Base-by-base conservation (phyloP, 2,797 vertebrate species). In the Macroramphosus scolopax region DNA sequence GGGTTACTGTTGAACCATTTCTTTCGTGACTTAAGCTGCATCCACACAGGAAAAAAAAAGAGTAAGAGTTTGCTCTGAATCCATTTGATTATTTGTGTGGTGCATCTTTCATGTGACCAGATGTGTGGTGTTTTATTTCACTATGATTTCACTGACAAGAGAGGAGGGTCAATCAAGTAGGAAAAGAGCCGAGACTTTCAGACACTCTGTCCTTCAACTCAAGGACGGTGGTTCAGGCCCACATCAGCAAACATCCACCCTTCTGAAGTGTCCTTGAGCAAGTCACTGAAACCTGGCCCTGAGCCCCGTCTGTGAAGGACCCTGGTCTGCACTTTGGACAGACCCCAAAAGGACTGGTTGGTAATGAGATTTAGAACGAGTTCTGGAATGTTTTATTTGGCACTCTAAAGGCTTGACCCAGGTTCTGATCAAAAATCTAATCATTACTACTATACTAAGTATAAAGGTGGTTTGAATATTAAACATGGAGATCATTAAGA, bases 251-350 rank as follows among this genome's bases (percentile, higher is more conserved):
- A 51, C 34, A 59, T 56, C 60, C 46, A 51, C 73, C 49, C 68
- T 57, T 50, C 54, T 47, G 20, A 49, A 66, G 72, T 68, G 77
- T 73, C 74, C 72, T 81, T 75, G 75, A 72, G 80, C 77, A 70
- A 72, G 58, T 71, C 59, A 55, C 26, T n/a, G 49, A 54, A 34
- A n/a, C n/a, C n/a, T n/a, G n/a, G n/a, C n/a, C n/a, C n/a, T n/a
- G n/a, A n/a, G n/a, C n/a, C 4, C 44, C 47, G 26, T 38, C 49
- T 35, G 2, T 38, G 42, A 39, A 25, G 11, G 20, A 61, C 48
- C 43, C 33, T 46, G 57, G 6, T 28, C 31, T 36, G 14, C 6
- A 10, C 29, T 14, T 35, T 25, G 32, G 45, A 35, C 26, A 0
- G 2, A 34, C 17, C 7, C 34, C 17, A 30, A 31, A 51, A 32